Evolutionary conservation across 2,797 vertebrate genomes (phyloP), one percentile per base, ranked within the genome.

Genomic region (Lithobates pipiens): DNA sequence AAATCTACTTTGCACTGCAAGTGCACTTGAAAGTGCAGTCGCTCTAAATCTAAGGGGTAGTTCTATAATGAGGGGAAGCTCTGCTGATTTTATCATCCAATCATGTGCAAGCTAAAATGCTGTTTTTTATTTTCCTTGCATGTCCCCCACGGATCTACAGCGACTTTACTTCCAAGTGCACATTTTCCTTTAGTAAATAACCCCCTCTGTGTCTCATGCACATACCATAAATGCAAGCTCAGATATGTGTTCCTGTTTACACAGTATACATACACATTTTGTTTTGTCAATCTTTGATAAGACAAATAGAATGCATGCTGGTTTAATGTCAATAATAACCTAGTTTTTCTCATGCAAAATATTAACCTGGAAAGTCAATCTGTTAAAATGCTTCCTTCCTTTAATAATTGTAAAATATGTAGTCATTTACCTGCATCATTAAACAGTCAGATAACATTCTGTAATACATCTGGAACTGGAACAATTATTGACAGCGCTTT

Each of bases 401-500:
- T 85, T 92, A 92, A 91, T 92, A 93, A 63, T 61, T 63, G 36
- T 63, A 75, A 76, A 77, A 92, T 88, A 88, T 90, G 88, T 89
- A 92, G 92, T 88, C 77, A 32, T 93, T 93, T 93, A 91, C 89
- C 93, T 92, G 88, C 92, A 91, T 90, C 92, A 89, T 91, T 90
- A 91, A 90, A 89, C 91, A 88, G 91, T 94, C 89, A 39, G 85
- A 90, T 88, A 76, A 89, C 90, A 87, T 95, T 93, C 94, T 90
- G 90, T 89, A 90, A 84, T 90, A 93, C 91, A 91, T 90, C 85
- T 61, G 69, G 42, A 77, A 75, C 71, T 88, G 88, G 88, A 88
- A 89, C 90, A 54, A 39, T 92, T 95, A 95, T 95, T 94, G 94
- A 94, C 94, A 95, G 90, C 89, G 86, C 93, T 95, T 96, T 96